Conservation (phyloP, 2,888 invertebrate species). For the Hemistola chrysoprasaria region DNA sequence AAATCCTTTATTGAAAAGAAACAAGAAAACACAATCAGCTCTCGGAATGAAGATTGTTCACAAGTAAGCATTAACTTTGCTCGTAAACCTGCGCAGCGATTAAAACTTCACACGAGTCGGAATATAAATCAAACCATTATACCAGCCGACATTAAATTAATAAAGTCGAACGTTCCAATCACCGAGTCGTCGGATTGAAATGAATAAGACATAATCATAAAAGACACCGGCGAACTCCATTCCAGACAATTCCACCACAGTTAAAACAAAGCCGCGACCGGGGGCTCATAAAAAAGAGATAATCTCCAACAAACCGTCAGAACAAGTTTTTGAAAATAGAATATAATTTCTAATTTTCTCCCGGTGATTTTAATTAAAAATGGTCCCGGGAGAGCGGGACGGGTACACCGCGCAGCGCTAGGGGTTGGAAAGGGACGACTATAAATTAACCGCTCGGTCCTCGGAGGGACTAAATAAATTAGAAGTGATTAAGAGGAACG, state of each 20-base stretch:
- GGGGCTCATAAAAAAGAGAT: slow-evolving; percentile 81
- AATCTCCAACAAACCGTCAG: slow-evolving; percentile 79
- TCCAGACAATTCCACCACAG: slow-evolving; percentile 69
- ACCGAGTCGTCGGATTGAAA: slow-evolving; percentile 56
- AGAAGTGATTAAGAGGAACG: slow-evolving; percentile 80
- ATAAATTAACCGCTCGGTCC: slow-evolving; percentile 73
- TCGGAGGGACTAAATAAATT: slow-evolving; percentile 79
- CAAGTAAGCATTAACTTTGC: slow-evolving; percentile 14
- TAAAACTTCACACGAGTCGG: slow-evolving; percentile 30
- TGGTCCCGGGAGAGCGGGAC: slow-evolving; percentile 75
- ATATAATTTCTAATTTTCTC: slow-evolving; percentile 83
- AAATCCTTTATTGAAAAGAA: slow-evolving; percentile 14
- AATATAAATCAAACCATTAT: slow-evolving; percentile 31
- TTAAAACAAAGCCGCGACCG: slow-evolving; percentile 74
- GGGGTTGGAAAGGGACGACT: slow-evolving; percentile 68
- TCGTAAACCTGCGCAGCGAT: slow-evolving; percentile 20
- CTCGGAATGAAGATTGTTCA: slow-evolving; percentile 18
- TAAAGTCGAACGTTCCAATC: slow-evolving; percentile 59
- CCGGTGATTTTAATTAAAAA: slow-evolving; percentile 82
- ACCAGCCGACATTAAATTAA: slow-evolving; percentile 32
- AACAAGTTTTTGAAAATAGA: slow-evolving; percentile 82
- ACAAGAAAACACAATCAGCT: slow-evolving; percentile 14
- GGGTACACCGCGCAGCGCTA: slow-evolving; percentile 45
- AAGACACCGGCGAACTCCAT: slow-evolving; percentile 62
- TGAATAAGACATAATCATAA: slow-evolving; percentile 71